Base-by-base conservation (phyloP, 2,888 invertebrate species). In the Drosophila cracens region DNA sequence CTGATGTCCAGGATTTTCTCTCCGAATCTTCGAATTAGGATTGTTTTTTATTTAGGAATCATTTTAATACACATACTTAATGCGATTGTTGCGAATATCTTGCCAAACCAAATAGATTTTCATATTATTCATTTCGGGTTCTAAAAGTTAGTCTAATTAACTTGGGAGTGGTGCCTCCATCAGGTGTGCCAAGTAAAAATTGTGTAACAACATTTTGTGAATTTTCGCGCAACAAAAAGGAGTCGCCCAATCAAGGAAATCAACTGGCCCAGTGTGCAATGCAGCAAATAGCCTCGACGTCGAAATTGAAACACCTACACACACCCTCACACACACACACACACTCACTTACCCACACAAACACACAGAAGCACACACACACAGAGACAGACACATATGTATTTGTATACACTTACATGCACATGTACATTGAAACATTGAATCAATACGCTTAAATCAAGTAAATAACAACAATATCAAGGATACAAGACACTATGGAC, bases 381-480 rank as follows among this genome's bases (percentile, higher is more conserved):
- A 49, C 33, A 63, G 6, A 8, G 18, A 36, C 16, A 38, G 18
- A 18, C 11, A 21, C 11, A 11, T 43, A 0, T 21, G 0, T 43
- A 16, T n/a, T 10, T 40, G 53, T 31, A 65, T 57, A 36, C 72
- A 52, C 25, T 31, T 40, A 34, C 38, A 67, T 63, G 36, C 40
- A 64, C 65, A 60, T 46, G 38, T 54, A 56, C 34, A 61, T 60
- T 57, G 21, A 40, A 40, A 56, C 34, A 61, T 60, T 57, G 21
- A 40, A 40, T 56, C 33, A 61, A 74, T 57, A 76, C 62, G 65
- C 46, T 46, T 46, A 70, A 49, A 62, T 54, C 46, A 52, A 70
- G 57, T 48, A 18, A 79, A 67, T 66, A 62, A 77, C 76, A 74
- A 73, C 64, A 74, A 69, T 77, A 65, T 72, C 46, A 73, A 60